Base-by-base conservation (phyloP, 2,797 vertebrate species). In the Rhabdomys pumilio region DNA sequence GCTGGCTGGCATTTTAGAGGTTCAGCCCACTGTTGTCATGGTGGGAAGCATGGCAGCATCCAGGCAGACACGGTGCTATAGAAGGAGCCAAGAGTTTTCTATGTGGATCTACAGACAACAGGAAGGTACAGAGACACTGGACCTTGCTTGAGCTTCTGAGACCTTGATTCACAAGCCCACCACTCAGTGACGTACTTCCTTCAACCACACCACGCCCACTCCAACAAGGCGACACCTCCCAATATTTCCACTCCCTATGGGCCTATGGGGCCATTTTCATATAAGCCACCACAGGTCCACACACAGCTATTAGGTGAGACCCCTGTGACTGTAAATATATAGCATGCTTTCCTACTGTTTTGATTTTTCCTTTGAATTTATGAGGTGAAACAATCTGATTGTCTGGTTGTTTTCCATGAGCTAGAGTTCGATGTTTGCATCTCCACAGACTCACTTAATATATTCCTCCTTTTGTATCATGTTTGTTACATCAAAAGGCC, bases 371-470 rank as follows among this genome's bases (percentile, higher is more conserved):
- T 73, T 95, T 65, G 9, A 82, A 14, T 86, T 57, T 89, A 77
- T 75, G 85, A 77, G 14, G 34, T 89, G 31, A 97, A 82, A 86
- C 6, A 55, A 94, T 6, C 22, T 61, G 44, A 79, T 44, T 94
- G 38, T 91, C 41, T 55, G 76, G 12, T 20, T 38, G 29, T 34
- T 95, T 75, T 63, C 79, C 34, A 15, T 17, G 44, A 17, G 53
- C 44, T 81, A 59, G 41, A 84, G 82, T 91, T 79, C 63, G 31
- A 57, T 90, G 20, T 22, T 47, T 72, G 72, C 24, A 17, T 87
- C 31, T 69, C 44, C 13, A 55, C 3, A 34, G 50, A 38, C 13
- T 80, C 57, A 72, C 11, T 63, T 72, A 55, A 73, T 24, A 5
- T 53, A 44, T 67, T 72, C 57, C 53, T 67, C 20, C 47, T 95